Evolutionary conservation across 2,888 invertebrate species (phyloP), one percentile per base, ranked within the genome.

Genomic region (Hydropsyche betteni): DNA sequence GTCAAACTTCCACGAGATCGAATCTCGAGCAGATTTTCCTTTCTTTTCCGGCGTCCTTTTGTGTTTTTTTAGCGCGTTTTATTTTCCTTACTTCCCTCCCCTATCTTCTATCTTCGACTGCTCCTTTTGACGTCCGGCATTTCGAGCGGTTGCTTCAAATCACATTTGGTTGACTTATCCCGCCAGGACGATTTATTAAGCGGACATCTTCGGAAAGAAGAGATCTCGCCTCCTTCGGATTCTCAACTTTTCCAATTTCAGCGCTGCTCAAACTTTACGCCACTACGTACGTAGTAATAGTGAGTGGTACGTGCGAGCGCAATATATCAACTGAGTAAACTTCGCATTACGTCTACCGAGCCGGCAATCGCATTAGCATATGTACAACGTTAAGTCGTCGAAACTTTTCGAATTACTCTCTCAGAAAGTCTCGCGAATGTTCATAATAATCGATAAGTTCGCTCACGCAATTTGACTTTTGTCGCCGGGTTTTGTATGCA

Each of bases 171-270:
- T 72, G 72, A 72, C 72, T 72, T 72, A 72, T 72, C 72, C 72
- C 38, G 72, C 72, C 72, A 72, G 72, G 72, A 61, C 72, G 72
- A 72, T 72, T 72, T 72, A 72, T 72, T 72, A 72, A 72, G 72
- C 72, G 55, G 72, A 55, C 72, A 72, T 72, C 72, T 58, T 34
- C 44, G 36, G 16, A 51, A 52, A 72, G 69, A 58, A 38, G 61
- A 72, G 36, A 64, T 64, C n/a, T 24, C 24, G 24, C 24, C 24
- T 5, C 12, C 34, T 5, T 24, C 61, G 64, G 6, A 10, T 16
- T 33, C 71, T 10, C 36, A 72, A 72, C 72, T 72, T 72, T 72
- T 72, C 72, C 72, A 72, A 72, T 72, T 72, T 72, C 61, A 58
- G 72, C 38, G 55, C 72, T 58, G 55, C 72, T 58, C 36, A 50